Evolutionary conservation across 2,888 invertebrate genomes (phyloP).

Genomic region (Uloborus plumipes): DNA sequence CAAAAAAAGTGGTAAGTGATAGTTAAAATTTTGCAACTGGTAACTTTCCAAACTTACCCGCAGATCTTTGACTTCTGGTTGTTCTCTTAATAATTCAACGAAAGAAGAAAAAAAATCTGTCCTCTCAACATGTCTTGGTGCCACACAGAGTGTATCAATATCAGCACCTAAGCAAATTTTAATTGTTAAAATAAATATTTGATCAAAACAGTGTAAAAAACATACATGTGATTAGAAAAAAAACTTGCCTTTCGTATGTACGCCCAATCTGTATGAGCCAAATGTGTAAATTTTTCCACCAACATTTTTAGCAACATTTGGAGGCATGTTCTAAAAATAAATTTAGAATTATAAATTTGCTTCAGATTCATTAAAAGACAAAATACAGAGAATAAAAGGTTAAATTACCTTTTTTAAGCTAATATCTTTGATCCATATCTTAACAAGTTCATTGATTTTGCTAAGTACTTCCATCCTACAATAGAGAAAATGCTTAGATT

Average conservation of each 20-base stretch:
- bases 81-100: constrained; percentile 88
- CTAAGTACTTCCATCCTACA: constrained; percentile 76
- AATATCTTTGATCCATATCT: constrained; percentile 93
- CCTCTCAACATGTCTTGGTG: constrained; percentile 94
- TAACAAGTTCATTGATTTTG: constrained; percentile 89
- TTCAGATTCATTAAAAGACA: background rate
- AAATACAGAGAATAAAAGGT: background rate
- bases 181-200: background rate
- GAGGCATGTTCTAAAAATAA: constrained; percentile 86
- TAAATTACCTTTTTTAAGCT: constrained; percentile 78
- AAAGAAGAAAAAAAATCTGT: constrained; percentile 96
- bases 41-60: constrained; percentile 75
- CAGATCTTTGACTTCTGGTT: constrained; percentile 87
- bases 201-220: background rate
- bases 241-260: constrained; percentile 87
- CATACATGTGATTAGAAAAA: background rate
- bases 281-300: constrained; percentile 99
- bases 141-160: constrained; percentile 98
- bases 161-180: constrained; percentile 78
- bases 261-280: constrained; percentile 91
- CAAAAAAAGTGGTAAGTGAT: too few relatives aligned
- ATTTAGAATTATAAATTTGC: background rate
- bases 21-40: too few relatives aligned
- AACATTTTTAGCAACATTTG: constrained; percentile 85
- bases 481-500: constrained; percentile 31